These are phyloP conservation scores for Alcedo quadribrachys DNA, from an alignment of 2,797 vertebrate species.

Conservation along the genomic window DNA sequence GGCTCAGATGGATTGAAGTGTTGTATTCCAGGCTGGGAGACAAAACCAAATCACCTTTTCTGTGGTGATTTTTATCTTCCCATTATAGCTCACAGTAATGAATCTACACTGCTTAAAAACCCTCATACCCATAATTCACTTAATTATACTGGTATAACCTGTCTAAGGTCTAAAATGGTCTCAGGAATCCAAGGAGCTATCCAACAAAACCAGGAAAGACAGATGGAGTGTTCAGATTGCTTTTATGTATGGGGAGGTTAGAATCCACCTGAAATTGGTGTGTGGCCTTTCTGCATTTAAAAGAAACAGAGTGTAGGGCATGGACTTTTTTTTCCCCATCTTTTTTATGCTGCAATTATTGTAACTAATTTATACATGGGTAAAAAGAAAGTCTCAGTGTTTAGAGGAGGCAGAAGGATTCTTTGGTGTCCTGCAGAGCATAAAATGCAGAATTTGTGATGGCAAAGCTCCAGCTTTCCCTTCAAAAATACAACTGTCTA, in stretches of 20 bases:
- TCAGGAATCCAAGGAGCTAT: slow-evolving; percentile 43
- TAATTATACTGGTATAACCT: slow-evolving; percentile 63
- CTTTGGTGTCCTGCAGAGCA: neutral
- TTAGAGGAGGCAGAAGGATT: neutral
- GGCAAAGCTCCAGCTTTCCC: neutral
- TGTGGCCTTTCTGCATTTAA: neutral
- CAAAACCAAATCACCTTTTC: neutral
- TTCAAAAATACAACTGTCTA: neutral
- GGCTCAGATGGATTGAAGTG: neutral
- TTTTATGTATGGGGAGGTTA: neutral
- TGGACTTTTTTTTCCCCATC: neutral
- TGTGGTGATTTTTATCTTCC: neutral
- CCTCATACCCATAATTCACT: slow-evolving; percentile 2
- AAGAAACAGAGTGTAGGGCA: neutral
- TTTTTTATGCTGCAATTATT: slow-evolving; percentile 7
- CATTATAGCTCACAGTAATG: neutral
- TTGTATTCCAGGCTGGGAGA: neutral
- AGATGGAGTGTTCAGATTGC: slow-evolving; percentile 38
- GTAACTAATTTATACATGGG: neutral
- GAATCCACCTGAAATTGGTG: neutral
- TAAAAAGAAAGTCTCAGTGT: neutral
- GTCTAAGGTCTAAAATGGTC: slow-evolving; percentile 36
- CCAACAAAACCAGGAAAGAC: slow-evolving; percentile 46
- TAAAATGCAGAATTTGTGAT: neutral
- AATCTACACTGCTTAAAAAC: neutral